Percentiles rank a stretch among this genome's conserved stretches.
Conservation (phyloP, 2,888 invertebrate species). For the Pristionchus maxplancki region DNA sequence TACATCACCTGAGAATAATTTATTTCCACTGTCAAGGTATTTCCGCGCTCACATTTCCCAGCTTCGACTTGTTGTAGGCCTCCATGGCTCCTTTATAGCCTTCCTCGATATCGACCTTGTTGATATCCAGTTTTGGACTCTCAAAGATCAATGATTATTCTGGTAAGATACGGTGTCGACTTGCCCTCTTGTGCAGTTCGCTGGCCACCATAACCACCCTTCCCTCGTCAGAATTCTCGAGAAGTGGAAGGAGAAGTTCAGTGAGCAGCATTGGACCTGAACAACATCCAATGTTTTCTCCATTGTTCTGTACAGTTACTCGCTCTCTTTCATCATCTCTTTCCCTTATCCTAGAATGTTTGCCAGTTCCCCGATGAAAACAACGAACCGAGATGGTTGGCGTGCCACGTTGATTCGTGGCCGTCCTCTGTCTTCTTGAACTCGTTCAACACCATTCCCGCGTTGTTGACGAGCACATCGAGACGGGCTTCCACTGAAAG, state of each 20-base stretch:
- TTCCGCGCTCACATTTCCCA: slow-evolving; percentile 67
- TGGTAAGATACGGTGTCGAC: not conserved
- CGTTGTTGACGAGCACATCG: slow-evolving; percentile 77
- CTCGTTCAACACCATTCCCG: slow-evolving; percentile 89
- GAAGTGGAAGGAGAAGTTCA: slow-evolving; percentile 52
- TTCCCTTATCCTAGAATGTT: too few species aligned
- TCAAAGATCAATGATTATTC: not conserved
- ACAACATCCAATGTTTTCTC: too few species aligned
- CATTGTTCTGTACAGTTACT: too few species aligned
- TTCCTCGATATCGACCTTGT: slow-evolving; percentile 10
- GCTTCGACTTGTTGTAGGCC: slow-evolving; percentile 71
- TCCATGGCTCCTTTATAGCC: not conserved
- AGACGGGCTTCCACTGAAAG: slow-evolving; percentile 64
- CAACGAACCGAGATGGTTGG: slow-evolving; percentile 89
- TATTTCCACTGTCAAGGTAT: not conserved
- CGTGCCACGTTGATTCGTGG: slow-evolving; percentile 89
- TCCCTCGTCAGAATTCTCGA: slow-evolving; percentile 81
- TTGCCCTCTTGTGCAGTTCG: not conserved
- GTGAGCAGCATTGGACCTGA: not conserved
- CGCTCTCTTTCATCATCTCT: too few species aligned
- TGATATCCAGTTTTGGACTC: slow-evolving; percentile 58
- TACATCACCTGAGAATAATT: not conserved
- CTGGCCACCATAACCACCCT: slow-evolving; percentile 87
- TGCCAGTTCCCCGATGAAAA: too few species aligned
- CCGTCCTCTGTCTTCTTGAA: slow-evolving; percentile 86